A percentile compares a stretch with the other conserved stretches of the same genome.
phyloP scores from a whole-genome alignment of 2,113 vertebrate genomes.

The Psittacula cyanocephala region DNA sequence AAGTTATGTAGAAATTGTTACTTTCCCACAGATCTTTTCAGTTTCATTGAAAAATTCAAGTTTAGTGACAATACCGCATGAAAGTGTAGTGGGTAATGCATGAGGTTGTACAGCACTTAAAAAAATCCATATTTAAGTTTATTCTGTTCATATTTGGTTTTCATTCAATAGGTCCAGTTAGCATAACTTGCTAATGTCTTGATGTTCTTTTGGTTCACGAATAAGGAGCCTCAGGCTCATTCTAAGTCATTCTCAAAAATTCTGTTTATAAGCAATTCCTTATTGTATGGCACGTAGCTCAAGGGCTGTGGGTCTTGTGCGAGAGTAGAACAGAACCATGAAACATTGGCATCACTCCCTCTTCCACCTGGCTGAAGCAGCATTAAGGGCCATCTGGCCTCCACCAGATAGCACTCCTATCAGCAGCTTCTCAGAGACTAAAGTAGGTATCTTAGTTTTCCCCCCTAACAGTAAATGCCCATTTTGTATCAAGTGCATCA shows the following conservation, averaged over 20 bases:
- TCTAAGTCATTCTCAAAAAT: not conserved
- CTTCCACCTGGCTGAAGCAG: not conserved
- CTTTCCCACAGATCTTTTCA: not conserved
- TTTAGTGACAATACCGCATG: not conserved
- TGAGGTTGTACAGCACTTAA: not conserved
- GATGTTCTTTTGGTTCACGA: not conserved
- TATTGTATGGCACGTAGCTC: not conserved
- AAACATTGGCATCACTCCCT: not conserved
- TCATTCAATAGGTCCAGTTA: not conserved
- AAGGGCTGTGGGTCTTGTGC: not conserved
- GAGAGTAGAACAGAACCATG: not conserved
- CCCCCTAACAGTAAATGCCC: not conserved
- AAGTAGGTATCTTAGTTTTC: not conserved
- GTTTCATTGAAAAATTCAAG: not conserved
- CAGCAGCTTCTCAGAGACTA: not conserved
- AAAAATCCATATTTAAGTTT: not conserved
- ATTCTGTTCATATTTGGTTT: not conserved
- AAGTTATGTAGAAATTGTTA: not conserved
- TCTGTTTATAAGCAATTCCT: not conserved
- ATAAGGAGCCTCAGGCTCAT: not conserved
- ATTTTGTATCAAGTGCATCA: not conserved
- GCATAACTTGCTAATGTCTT: rapidly evolving
- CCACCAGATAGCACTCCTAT: not conserved
- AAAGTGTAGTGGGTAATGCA: not conserved
- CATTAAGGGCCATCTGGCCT: not conserved